Percentiles rank a stretch among this genome's conserved stretches.
Conservation (phyloP, 2,113 vertebrate species). For the Saccopteryx bilineata region DNA sequence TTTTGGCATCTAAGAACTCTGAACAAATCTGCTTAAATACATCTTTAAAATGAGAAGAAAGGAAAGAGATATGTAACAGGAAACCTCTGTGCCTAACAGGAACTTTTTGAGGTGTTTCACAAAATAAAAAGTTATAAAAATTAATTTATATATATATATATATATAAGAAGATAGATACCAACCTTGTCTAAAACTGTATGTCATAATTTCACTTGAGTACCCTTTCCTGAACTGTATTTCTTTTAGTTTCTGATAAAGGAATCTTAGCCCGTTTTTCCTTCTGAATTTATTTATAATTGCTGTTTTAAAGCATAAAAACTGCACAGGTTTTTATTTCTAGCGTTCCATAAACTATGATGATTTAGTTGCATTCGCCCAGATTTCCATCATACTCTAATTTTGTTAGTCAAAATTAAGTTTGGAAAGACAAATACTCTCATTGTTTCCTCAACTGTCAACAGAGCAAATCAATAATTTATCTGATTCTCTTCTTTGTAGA, state of each 20-base stretch:
- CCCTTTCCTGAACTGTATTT: background rate
- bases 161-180: background rate
- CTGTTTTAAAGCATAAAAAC: constrained; percentile 14
- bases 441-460: constrained; percentile 14
- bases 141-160: background rate
- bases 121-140: constrained; percentile 53
- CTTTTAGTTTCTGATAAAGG: constrained; percentile 16
- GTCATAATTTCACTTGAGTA: background rate
- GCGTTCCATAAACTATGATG: constrained; percentile 28
- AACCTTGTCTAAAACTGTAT: background rate
- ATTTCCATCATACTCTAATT: constrained; percentile 7
- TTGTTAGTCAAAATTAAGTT: constrained; percentile 58
- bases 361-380: constrained; percentile 22
- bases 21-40: background rate
- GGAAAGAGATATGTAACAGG: background rate
- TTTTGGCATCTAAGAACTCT: constrained; percentile 41
- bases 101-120: background rate
- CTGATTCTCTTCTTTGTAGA: background rate
- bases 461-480: constrained; percentile 34
- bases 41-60: constrained; percentile 25
- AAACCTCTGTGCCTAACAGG: background rate
- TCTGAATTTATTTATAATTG: constrained; percentile 18
- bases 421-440: constrained; percentile 48
- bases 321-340: constrained; percentile 48
- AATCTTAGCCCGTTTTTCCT: background rate